Percentiles rank a stretch among this genome's conserved stretches.
phyloP scores from a whole-genome alignment of 2,113 vertebrate genomes.

The Trogon surrucura region DNA sequence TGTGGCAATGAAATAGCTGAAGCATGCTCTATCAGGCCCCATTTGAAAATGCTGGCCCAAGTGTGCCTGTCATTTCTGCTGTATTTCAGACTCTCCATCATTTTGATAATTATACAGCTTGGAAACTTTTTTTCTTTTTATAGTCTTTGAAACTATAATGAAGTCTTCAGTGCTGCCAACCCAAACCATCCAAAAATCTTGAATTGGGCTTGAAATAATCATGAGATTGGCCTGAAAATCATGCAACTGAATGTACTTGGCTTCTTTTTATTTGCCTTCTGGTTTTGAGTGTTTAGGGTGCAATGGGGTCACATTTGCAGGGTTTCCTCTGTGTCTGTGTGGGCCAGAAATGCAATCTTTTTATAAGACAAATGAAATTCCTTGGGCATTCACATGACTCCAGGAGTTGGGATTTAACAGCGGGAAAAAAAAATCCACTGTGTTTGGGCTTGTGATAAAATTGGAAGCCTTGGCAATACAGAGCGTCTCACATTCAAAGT shows the following conservation, averaged over 20 bases:
- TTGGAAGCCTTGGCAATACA: constrained; percentile 47
- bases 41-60: constrained; percentile 64
- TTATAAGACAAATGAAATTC: constrained; percentile 56
- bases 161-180: constrained; percentile 58
- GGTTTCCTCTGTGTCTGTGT: constrained; percentile 58
- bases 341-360: constrained; percentile 55
- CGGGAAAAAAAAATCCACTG: neutral
- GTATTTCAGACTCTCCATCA: constrained; percentile 69
- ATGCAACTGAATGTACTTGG: constrained; percentile 58
- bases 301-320: constrained; percentile 58
- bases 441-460: constrained; percentile 57
- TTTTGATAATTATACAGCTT: constrained; percentile 71
- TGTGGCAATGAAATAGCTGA: constrained; percentile 62
- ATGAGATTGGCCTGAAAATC: constrained; percentile 65
- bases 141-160: constrained; percentile 72
- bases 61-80: constrained; percentile 56
- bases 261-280: constrained; percentile 68
- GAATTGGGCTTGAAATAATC: constrained; percentile 68
- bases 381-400: constrained; percentile 50
- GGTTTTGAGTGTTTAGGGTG: constrained; percentile 60
- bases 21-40: constrained; percentile 45
- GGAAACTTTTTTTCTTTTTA: constrained; percentile 73
- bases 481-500: constrained; percentile 48
- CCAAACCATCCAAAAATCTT: constrained; percentile 68
- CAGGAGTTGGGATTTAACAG: constrained; percentile 1